phyloP scores from a whole-genome alignment of 2,888 invertebrate species.

The Aethes cnicana region DNA sequence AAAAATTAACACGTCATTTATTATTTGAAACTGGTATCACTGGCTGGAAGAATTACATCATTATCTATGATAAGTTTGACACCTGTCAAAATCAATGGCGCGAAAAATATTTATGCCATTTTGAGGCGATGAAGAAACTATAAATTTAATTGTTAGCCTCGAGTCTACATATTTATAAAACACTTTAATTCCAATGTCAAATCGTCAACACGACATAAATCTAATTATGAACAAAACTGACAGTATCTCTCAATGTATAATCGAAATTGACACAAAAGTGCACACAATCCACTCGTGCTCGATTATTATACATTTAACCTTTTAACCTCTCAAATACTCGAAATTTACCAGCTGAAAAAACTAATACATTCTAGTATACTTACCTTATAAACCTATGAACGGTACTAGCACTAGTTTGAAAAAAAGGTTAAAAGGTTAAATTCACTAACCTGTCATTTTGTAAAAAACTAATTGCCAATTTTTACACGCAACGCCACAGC shows the following conservation, averaged over 20 bases:
- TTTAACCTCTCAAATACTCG: neutral
- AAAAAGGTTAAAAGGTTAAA: conserved; percentile 27
- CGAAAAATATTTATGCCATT: neutral
- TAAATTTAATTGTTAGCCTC: neutral
- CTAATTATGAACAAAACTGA: conserved; percentile 24
- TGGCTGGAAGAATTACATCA: conserved; percentile 7
- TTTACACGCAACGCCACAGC: neutral
- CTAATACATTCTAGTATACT: neutral
- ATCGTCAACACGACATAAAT: conserved; percentile 14
- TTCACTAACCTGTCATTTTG: conserved; percentile 13
- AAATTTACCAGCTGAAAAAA: neutral
- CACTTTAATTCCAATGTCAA: neutral
- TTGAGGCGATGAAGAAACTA: neutral
- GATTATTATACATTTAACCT: neutral
- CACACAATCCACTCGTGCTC: too few species aligned
- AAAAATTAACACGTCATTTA: too few species aligned
- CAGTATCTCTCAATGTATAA: conserved; percentile 2
- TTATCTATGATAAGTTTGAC: neutral
- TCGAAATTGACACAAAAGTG: neutral
- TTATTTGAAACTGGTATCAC: neutral
- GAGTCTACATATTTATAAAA: neutral
- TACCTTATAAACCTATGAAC: neutral
- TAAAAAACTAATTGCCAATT: conserved; percentile 1
- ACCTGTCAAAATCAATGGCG: neutral
- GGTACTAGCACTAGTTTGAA: neutral